A percentile compares a stretch with the other conserved stretches of the same genome.
Evolutionary conservation across 2,797 vertebrate genomes (phyloP).

Genomic region (Propithecus deckenii): DNA sequence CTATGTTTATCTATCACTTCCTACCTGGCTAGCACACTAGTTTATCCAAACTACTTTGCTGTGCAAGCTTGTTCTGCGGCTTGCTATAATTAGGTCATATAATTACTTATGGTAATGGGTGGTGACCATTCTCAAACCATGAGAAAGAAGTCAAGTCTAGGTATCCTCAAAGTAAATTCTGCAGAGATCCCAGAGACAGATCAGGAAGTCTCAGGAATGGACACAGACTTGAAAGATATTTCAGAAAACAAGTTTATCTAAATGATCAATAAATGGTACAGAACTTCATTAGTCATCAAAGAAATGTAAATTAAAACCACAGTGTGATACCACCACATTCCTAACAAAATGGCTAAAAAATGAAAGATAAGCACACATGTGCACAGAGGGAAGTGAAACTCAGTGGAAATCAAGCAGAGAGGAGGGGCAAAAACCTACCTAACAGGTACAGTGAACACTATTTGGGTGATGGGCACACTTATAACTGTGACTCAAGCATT

Average conservation of each 20-base stretch:
- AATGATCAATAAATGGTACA: not conserved
- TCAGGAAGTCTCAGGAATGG: not conserved
- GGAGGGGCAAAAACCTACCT: no score
- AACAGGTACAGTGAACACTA: no score
- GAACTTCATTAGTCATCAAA: constrained; percentile 32
- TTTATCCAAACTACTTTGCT: constrained; percentile 23
- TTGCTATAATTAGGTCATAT: not conserved
- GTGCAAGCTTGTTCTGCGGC: not conserved
- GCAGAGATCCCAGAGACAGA: not conserved
- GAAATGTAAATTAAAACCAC: constrained; percentile 10
- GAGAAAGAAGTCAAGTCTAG: not conserved
- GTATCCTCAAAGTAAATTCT: constrained; percentile 6
- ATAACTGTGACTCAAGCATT: no score
- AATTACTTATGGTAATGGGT: not conserved
- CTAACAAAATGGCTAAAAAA: not conserved
- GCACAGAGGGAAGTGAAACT: no score
- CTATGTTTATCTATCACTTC: not conserved
- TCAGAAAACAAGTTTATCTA: not conserved
- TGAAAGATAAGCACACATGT: no score
- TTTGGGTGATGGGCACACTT: no score
- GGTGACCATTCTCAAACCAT: not conserved
- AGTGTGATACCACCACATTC: not conserved
- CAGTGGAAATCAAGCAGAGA: no score
- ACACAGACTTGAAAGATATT: constrained; percentile 23
- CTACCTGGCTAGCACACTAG: not conserved